Conservation (phyloP, 23 tunicate genomes). For the Halocynthia roretzi region DNA sequence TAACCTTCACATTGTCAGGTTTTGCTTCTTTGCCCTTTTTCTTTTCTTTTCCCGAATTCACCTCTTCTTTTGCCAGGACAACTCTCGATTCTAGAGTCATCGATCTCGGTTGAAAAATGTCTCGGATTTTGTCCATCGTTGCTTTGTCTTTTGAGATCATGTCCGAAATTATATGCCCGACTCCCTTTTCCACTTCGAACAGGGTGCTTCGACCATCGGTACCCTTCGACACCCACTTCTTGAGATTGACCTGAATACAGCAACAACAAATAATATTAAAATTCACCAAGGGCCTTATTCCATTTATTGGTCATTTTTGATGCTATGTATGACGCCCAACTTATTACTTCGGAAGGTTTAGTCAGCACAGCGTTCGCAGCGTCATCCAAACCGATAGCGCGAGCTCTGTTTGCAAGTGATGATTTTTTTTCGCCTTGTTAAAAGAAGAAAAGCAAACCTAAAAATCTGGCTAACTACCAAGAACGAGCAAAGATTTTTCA, state of each 20-base stretch:
- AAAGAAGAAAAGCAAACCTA: background rate
- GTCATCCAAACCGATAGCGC: conserved; percentile 59
- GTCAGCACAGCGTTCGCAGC: conserved; percentile 37
- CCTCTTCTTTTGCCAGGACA: no score
- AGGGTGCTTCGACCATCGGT: conserved; percentile 48
- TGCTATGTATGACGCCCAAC: background rate
- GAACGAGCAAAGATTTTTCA: no score
- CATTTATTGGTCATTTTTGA: background rate
- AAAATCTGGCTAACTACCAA: background rate
- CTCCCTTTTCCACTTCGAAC: conserved; percentile 62
- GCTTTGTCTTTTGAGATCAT: conserved; percentile 47
- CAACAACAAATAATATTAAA: background rate
- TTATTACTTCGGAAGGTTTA: conserved; percentile 8
- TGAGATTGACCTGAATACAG: conserved; percentile 24
- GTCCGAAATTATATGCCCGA: conserved; percentile 63
- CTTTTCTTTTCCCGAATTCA: conserved; percentile 16
- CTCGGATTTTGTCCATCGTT: conserved; percentile 35
- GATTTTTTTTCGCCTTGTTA: conserved; percentile 29
- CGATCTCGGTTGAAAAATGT: conserved; percentile 22
- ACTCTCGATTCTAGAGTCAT: conserved; percentile 31
- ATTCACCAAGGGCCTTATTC: background rate
- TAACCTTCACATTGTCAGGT: background rate
- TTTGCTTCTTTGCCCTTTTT: conserved; percentile 6
- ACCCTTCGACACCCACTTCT: conserved; percentile 45
- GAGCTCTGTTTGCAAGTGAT: conserved; percentile 63